Conservation (phyloP, 1,140 invertebrate species). For the Drosophila aff. region DNA sequence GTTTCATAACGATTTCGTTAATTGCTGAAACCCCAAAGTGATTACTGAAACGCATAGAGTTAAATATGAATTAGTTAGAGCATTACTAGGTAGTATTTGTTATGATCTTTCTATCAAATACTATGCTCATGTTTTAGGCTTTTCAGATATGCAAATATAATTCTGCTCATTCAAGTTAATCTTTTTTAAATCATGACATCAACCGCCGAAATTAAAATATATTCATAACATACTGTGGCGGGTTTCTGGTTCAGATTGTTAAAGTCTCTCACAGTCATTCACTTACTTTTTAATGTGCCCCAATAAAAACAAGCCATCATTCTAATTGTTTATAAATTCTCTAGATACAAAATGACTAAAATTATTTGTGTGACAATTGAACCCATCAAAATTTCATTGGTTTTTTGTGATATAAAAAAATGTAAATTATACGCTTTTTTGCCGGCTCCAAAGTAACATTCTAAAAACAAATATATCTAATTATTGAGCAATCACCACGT, state of each 20-base stretch:
- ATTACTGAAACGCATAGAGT: background rate
- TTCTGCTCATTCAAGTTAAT: background rate
- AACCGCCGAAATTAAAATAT: slow-evolving; percentile 4
- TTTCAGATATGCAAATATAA: slow-evolving; percentile 8
- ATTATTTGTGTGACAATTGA: slow-evolving; percentile 31
- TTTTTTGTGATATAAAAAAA: background rate
- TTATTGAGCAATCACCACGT: slow-evolving; percentile 37
- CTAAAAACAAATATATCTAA: slow-evolving; percentile 16
- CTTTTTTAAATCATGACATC: slow-evolving; percentile 25
- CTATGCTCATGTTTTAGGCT: background rate
- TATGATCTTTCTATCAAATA: background rate
- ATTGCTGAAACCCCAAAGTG: slow-evolving; percentile 9
- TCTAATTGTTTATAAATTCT: slow-evolving; percentile 17
- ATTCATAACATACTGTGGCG: slow-evolving; percentile 2
- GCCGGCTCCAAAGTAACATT: background rate
- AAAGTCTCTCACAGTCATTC: background rate
- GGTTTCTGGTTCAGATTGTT: slow-evolving; percentile 2
- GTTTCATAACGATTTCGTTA: slow-evolving; percentile 53
- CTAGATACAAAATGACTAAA: slow-evolving; percentile 4
- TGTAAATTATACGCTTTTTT: slow-evolving; percentile 6
- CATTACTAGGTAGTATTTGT: too few relatives aligned
- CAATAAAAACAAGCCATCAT: slow-evolving; percentile 14
- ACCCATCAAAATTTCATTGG: slow-evolving; percentile 19
- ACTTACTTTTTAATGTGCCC: slow-evolving; percentile 3
- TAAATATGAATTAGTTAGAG: background rate